Conservation (phyloP, 2,888 invertebrate species). For the Megaustenia siamemsis region DNA sequence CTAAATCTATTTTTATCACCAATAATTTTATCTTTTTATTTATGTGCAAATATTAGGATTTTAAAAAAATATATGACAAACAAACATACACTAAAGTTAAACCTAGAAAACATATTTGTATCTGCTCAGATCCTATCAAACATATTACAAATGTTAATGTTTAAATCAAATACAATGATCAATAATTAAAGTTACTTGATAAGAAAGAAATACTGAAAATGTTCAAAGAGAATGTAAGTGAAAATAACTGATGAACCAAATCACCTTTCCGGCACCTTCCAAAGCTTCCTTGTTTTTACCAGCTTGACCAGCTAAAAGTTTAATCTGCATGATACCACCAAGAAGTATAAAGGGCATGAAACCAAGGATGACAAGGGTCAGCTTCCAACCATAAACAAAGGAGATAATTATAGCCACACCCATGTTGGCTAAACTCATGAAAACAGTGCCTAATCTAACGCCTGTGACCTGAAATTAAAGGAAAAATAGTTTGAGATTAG, state of each 20-base stretch:
- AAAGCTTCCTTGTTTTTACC: conserved; percentile 80
- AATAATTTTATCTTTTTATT: no score
- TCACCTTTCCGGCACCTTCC: conserved; percentile 82
- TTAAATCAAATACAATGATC: background rate
- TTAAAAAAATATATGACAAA: no score
- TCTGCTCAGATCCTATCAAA: background rate
- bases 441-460: conserved; percentile 78
- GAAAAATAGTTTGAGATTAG: no score
- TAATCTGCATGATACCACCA: conserved; percentile 73
- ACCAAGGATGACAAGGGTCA: conserved; percentile 79
- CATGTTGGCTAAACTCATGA: conserved; percentile 79
- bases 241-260: background rate
- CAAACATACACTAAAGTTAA: no score
- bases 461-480: conserved; percentile 79
- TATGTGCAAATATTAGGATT: no score
- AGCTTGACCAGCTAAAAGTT: conserved; percentile 63
- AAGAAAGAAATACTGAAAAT: background rate
- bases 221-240: background rate
- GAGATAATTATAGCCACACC: conserved; percentile 78
- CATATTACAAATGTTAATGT: background rate
- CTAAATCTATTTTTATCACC: no score
- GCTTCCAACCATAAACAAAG: conserved; percentile 80
- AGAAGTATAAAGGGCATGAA: conserved; percentile 80
- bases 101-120: no score
- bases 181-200: background rate